Evolutionary conservation across 2,888 invertebrate genomes (phyloP), one percentile per base, ranked within the genome.

Genomic region (Amblyteles armatorius): DNA sequence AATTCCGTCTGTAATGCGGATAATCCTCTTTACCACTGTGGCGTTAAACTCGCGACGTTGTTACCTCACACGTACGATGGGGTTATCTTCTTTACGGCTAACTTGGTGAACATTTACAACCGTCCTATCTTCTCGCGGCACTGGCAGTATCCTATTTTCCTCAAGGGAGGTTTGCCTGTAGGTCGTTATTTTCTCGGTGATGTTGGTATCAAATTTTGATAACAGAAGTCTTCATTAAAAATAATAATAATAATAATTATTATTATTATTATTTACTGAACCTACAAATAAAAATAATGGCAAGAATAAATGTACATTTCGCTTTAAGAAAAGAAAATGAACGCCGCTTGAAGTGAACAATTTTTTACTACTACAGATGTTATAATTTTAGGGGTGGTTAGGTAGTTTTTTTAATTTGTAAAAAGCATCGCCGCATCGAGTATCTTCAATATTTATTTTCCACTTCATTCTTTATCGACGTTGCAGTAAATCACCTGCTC

Each of bases 21-120:
- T 71, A 74, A 71, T 79, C 69, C 74, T 69, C 60, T 69, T 71
- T 48, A 63, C 63, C 33, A 65, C 69, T 44, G 57, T n/a, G 65
- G 48, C 63, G 69, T 76, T 79, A 71, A 74, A 79, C 74, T 83
- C 44, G 52, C 63, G 63, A 48, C 22, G 29, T 83, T 71, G 74
- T 74, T 71, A 52, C 63, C 19, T 7, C 22, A 22, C 68, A 81
- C 74, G 69, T 71, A 63, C 73, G 52, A 29, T 82, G 57, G 78
- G 44, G 67, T 78, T 78, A 78, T 78, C 72, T 78, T 74, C 57
- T 74, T 82, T 82, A 72, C 48, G 36, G 82, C 60, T 78, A 73
- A 78, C 72, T 50, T n/a, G 52, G 60, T 29, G 76, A 69, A 76
- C 67, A n/a, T 50, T 73, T 26, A 36, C 71, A 67, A 60, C 60